A percentile compares a stretch with the other conserved stretches of the same genome.
Conservation (phyloP, 2,113 vertebrate genomes). For the Asarcornis scutulata region DNA sequence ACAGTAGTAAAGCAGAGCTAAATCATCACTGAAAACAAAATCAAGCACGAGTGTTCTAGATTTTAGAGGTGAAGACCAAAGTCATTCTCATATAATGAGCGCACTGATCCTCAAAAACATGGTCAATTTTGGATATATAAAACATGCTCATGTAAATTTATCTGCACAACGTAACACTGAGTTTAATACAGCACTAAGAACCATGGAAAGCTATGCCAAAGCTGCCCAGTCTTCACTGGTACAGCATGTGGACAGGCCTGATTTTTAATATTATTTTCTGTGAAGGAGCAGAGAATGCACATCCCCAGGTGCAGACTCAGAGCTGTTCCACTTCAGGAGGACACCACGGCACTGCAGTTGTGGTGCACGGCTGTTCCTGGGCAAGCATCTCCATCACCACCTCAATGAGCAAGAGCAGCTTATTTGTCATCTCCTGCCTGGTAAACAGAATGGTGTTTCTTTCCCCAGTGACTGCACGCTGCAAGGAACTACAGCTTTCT, state of each 20-base stretch:
- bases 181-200: background rate
- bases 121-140: background rate
- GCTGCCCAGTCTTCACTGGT: background rate
- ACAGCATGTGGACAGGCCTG: background rate
- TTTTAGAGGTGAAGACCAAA: background rate
- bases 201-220: background rate
- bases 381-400: background rate
- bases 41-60: background rate
- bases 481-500: background rate
- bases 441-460: background rate
- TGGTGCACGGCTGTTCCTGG: background rate
- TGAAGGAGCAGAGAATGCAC: background rate
- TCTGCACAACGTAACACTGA: background rate
- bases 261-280: background rate
- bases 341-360: rapidly evolving
- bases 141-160: background rate
- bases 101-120: background rate
- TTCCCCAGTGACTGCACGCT: background rate
- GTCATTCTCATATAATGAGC: background rate
- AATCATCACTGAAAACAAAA: background rate
- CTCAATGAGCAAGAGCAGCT: background rate
- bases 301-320: background rate
- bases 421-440: background rate
- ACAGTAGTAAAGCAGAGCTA: background rate
- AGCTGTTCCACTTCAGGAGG: background rate